These are phyloP conservation scores for Nasonia longicornis DNA, from an alignment of 1,140 invertebrate genomes.

Conservation along the genomic window DNA sequence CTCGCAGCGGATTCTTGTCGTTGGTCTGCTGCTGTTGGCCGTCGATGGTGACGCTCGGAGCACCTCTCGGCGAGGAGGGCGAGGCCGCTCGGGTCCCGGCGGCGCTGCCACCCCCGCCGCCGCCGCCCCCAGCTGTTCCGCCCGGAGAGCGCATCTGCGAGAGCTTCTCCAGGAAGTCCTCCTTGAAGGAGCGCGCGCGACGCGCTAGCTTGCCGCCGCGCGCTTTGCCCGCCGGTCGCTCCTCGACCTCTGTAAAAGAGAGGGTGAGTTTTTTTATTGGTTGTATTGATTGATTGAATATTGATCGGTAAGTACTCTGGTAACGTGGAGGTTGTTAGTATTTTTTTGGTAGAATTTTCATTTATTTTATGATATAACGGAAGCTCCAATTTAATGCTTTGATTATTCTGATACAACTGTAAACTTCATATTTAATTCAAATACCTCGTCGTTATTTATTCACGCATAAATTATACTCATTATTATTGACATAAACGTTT, in stretches of 20 bases:
- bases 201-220: constrained; percentile 85
- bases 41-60: constrained; percentile 49
- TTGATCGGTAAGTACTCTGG: too few relatives aligned
- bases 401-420: too few relatives aligned
- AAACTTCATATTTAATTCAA: too few relatives aligned
- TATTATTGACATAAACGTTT: too few relatives aligned
- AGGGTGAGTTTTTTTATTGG: background rate
- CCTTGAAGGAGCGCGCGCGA: constrained; percentile 89
- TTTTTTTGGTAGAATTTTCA: too few relatives aligned
- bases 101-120: constrained; percentile 53
- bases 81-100: constrained; percentile 62
- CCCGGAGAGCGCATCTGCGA: constrained; percentile 85
- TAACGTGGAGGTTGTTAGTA: too few relatives aligned
- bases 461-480: too few relatives aligned
- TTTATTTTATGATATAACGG: too few relatives aligned
- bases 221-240: constrained; percentile 63
- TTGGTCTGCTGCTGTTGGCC: background rate
- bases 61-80: constrained; percentile 61
- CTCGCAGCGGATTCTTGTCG: constrained; percentile 68
- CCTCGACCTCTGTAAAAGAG: constrained; percentile 62
- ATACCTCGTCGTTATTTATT: too few relatives aligned
- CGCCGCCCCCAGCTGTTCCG: constrained; percentile 55
- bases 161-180: constrained; percentile 89
- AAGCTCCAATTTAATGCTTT: too few relatives aligned
- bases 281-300: too few relatives aligned